phyloP scores from a whole-genome alignment of 2,113 vertebrate species.

The Narcine bancroftii region DNA sequence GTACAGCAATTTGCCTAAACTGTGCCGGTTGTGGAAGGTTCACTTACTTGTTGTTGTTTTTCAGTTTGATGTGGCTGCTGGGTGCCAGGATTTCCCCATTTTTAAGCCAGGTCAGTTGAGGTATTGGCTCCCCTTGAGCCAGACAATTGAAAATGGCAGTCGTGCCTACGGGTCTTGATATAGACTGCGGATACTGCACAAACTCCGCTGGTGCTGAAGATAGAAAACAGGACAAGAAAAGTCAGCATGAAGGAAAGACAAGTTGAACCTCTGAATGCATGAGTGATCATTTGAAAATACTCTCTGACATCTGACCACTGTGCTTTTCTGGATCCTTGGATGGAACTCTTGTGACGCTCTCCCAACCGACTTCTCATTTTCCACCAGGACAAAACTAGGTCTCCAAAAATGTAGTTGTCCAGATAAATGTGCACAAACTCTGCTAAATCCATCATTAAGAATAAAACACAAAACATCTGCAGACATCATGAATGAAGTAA shows the following conservation, averaged over 20 bases:
- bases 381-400: background rate
- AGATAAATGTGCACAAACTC: background rate
- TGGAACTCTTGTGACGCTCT: background rate
- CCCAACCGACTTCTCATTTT: background rate
- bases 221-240: background rate
- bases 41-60: conserved; percentile 88
- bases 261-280: background rate
- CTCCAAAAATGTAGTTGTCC: background rate
- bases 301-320: background rate
- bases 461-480: too few relatives aligned
- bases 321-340: background rate
- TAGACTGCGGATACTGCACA: conserved; percentile 87
- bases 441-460: background rate
- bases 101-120: conserved; percentile 91
- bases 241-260: background rate
- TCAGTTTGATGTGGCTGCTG: conserved; percentile 80
- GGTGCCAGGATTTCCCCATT: conserved; percentile 88
- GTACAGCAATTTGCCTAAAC: background rate
- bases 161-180: conserved; percentile 82
- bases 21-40: background rate
- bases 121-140: conserved; percentile 81
- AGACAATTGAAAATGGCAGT: conserved; percentile 92
- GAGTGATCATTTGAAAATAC: background rate
- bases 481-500: too few relatives aligned
- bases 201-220: conserved; percentile 88